A percentile compares a stretch with the other conserved stretches of the same genome.
Conservation (phyloP, 2,113 vertebrate genomes). For the Amazona guildingii region DNA sequence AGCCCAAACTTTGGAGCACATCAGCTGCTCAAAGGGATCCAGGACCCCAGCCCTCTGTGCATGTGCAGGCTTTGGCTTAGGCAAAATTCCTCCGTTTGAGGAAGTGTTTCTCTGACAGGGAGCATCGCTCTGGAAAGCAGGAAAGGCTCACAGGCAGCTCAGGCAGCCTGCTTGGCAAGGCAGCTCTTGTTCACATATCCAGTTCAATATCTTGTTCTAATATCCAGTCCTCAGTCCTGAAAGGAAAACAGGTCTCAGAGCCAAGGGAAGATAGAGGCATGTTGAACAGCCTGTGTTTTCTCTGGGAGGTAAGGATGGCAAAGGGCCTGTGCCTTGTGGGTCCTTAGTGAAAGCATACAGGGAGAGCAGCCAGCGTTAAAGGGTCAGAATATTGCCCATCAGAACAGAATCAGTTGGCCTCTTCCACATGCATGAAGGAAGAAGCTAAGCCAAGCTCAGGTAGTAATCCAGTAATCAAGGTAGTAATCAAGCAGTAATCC, state of each 20-base stretch:
- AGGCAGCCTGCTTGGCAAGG: neutral
- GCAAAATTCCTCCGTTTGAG: accelerated
- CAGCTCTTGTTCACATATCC: neutral
- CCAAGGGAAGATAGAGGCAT: neutral
- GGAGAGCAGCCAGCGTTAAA: neutral
- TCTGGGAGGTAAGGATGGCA: neutral
- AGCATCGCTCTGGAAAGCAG: neutral
- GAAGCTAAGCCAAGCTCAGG: neutral
- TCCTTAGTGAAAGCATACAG: neutral
- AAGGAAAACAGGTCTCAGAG: neutral
- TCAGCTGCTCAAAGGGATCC: neutral
- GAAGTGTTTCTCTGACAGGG: neutral
- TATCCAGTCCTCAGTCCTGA: neutral
- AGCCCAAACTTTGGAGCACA: neutral
- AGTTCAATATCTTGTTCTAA: neutral
- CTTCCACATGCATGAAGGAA: neutral
- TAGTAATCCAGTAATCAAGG: too few relatives aligned
- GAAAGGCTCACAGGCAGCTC: neutral
- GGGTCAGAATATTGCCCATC: neutral
- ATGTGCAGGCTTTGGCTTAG: neutral
- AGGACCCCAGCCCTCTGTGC: neutral
- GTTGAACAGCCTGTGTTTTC: neutral
- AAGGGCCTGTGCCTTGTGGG: neutral
- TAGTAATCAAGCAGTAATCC: too few relatives aligned
- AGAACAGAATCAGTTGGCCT: neutral